Base-by-base conservation (phyloP, 2,797 vertebrate species). In the Cyprinella venusta region DNA sequence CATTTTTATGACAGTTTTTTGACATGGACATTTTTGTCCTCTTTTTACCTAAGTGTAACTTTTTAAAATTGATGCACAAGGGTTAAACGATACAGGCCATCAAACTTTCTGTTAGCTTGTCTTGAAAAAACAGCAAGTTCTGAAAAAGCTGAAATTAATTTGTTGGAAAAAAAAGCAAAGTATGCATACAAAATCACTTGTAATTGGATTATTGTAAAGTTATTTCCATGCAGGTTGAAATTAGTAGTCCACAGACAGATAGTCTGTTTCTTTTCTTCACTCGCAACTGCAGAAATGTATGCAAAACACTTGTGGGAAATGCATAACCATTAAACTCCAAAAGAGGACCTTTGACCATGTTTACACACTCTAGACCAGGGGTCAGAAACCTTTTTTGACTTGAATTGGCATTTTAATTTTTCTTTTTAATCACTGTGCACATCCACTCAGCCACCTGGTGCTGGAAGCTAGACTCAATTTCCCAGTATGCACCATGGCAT, bases 341-440 rank as follows among this genome's bases (percentile, higher is more conserved):
- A 21, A 56, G 19, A n/a, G 12, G 71, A 75, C 71, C 71, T 75
- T 75, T 75, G 30, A 24, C 50, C 30, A 13, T 75, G 50, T 75
- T 75, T 75, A 75, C 50, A 75, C 50, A 38, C 33, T 56, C 50
- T 38, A 56, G 19, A 54, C 15, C 50, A 56, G 19, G 12, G 50
- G 26, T 56, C 6, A 0, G n/a, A 50, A 75, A 56, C 56, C 33
- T 50, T 75, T 38, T 75, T 56, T 75, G 33, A 75, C 50, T 24
- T 56, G 30, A 56, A 56, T 52, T 75, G 1, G 4, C 33, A 56
- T 56, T 56, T 56, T 5, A 0, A 56, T 75, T 56, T 75, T 56
- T 75, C 19, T 16, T 38, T 33, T 75, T 74, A 74, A 74, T 74
- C 71, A 56, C 50, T 36, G 50, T 56, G 71, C 30, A 74, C 71